Conservation (phyloP, 2,797 vertebrate species). For the Hephaestus fuliginosus region DNA sequence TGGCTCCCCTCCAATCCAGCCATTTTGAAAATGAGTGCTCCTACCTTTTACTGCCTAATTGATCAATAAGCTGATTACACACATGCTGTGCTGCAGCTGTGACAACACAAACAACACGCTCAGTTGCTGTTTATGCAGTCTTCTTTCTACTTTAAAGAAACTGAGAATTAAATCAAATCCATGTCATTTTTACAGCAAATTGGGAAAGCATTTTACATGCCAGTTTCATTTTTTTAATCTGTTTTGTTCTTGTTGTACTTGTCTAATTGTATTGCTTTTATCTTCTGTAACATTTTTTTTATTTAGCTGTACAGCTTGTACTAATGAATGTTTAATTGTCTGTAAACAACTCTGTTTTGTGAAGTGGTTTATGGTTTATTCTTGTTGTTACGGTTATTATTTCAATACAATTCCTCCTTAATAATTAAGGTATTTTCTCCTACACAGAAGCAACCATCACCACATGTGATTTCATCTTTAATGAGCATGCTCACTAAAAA, state of each 20-base stretch:
- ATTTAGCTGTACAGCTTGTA: constrained; percentile 52
- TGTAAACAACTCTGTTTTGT: constrained; percentile 51
- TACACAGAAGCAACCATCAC: constrained; percentile 78
- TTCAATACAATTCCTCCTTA: constrained; percentile 64
- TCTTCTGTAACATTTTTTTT: constrained; percentile 43
- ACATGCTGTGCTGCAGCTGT: constrained; percentile 56
- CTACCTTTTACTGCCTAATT: constrained; percentile 58
- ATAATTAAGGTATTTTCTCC: constrained; percentile 76
- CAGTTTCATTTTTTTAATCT: constrained; percentile 27
- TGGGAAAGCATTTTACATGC: not conserved
- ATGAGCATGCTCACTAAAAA: constrained; percentile 82
- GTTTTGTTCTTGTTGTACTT: constrained; percentile 18
- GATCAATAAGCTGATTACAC: constrained; percentile 63
- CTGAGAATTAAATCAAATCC: constrained; percentile 2
- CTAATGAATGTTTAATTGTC: constrained; percentile 46
- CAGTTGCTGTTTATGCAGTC: constrained; percentile 37
- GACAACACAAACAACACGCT: constrained; percentile 27
- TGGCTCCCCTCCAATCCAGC: constrained; percentile 31
- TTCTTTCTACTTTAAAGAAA: constrained; percentile 22
- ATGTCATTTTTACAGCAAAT: not conserved
- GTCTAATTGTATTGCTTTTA: constrained; percentile 37
- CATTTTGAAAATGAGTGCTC: constrained; percentile 22
- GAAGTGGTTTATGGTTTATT: constrained; percentile 39
- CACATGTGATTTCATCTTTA: constrained; percentile 79
- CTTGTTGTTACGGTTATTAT: constrained; percentile 48